phyloP scores from a whole-genome alignment of 2,888 invertebrate genomes.

The Dugesia japonica region DNA sequence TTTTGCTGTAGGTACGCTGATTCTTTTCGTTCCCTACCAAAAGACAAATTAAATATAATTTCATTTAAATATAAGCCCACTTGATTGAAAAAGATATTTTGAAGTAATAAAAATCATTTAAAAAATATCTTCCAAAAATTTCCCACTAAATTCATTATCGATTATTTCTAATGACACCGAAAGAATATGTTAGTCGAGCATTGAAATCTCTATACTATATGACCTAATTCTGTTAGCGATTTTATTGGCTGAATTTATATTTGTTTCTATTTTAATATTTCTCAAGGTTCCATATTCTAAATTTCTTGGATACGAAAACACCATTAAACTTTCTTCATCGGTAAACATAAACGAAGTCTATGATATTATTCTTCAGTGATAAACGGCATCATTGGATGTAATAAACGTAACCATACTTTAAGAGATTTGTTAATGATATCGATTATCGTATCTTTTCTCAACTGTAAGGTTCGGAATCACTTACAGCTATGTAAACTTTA shows the following conservation, averaged over 20 bases:
- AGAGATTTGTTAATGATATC: constrained; percentile 66
- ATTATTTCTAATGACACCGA: constrained; percentile 43
- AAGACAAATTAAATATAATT: too few relatives aligned
- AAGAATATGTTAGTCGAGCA: background rate
- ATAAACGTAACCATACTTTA: constrained; percentile 66
- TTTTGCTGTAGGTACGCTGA: too few relatives aligned
- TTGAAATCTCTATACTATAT: background rate
- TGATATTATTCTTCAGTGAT: constrained; percentile 86
- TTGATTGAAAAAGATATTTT: too few relatives aligned
- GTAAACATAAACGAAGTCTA: constrained; percentile 54
- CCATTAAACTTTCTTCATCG: constrained; percentile 63
- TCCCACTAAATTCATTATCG: background rate
- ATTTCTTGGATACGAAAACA: constrained; percentile 65
- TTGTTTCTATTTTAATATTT: background rate
- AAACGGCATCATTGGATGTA: constrained; percentile 94
- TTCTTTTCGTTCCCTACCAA: too few relatives aligned
- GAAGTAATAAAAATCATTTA: too few relatives aligned
- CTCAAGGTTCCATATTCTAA: constrained; percentile 39
- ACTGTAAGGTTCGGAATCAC: constrained; percentile 6
- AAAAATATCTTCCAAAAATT: background rate
- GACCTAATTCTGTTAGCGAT: background rate
- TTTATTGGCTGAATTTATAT: background rate
- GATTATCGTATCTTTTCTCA: constrained; percentile 49
- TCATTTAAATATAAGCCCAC: too few relatives aligned
- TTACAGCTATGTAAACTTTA: constrained; percentile 64